phyloP scores from a whole-genome alignment of 2,113 vertebrate genomes.

The Pygoscelis adeliae region DNA sequence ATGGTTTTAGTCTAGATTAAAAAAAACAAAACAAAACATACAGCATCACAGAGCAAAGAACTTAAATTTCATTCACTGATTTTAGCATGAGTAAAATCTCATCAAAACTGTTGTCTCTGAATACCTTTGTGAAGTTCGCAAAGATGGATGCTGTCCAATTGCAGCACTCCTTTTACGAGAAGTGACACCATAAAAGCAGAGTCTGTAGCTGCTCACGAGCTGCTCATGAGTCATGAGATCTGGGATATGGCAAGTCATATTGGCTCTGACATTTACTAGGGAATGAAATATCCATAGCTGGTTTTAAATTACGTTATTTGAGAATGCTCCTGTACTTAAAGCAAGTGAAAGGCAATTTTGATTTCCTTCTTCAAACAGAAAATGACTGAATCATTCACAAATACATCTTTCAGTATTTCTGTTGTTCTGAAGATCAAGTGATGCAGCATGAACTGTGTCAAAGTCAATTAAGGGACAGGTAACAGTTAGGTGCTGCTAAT shows the following conservation, averaged over 20 bases:
- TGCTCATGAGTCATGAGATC: slow-evolving; percentile 40
- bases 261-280: slow-evolving; percentile 41
- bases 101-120: not conserved
- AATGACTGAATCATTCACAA: not conserved
- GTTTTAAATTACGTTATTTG: slow-evolving; percentile 36
- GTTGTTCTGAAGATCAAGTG: not conserved
- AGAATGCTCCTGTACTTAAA: not conserved
- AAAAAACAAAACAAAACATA: not conserved
- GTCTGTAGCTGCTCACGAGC: slow-evolving; percentile 4
- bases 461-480: not conserved
- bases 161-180: not conserved
- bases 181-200: slow-evolving; percentile 6
- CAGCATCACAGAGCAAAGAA: not conserved
- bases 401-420: not conserved
- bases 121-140: not conserved
- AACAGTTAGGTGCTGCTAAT: not conserved
- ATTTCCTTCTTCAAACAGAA: slow-evolving; percentile 24
- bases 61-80: not conserved
- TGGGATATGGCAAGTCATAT: slow-evolving; percentile 17
- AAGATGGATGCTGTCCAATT: not conserved
- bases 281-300: slow-evolving; percentile 25
- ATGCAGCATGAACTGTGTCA: not conserved
- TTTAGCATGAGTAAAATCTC: not conserved
- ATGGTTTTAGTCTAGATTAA: not conserved
- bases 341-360: slow-evolving; percentile 19